A percentile compares a stretch with the other conserved stretches of the same genome.
phyloP scores from a whole-genome alignment of 2,113 vertebrate genomes.

The Panurus biarmicus region DNA sequence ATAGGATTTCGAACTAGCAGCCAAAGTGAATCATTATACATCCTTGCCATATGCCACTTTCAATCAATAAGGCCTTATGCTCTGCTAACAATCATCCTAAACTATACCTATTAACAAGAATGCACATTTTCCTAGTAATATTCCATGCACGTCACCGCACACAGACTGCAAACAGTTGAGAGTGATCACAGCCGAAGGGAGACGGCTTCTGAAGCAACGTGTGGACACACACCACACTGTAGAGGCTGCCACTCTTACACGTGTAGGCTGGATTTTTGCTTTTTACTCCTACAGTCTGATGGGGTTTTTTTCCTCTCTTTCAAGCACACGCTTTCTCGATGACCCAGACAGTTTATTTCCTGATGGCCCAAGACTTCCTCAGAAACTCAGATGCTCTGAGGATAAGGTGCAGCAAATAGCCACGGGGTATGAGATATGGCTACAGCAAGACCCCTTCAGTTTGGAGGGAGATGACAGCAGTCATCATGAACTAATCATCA shows the following conservation, averaged over 20 bases:
- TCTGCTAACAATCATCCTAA: conserved; percentile 64
- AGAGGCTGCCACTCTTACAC: conserved; percentile 40
- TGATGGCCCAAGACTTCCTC: neutral
- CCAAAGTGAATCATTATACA: conserved; percentile 63
- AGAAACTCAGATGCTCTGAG: neutral
- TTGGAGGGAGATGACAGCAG: neutral
- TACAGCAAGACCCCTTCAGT: neutral
- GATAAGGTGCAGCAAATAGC: neutral
- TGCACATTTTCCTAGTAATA: conserved; percentile 44
- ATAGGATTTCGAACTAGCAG: conserved; percentile 56
- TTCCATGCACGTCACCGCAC: neutral
- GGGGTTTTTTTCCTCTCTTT: neutral
- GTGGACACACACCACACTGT: conserved; percentile 26
- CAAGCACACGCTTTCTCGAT: neutral
- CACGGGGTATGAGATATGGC: neutral
- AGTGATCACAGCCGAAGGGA: neutral
- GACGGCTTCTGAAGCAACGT: conserved; percentile 3
- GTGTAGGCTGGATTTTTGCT: conserved; percentile 26
- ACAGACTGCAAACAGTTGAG: conserved; percentile 34
- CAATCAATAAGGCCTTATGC: conserved; percentile 66
- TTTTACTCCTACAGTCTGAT: neutral
- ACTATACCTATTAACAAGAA: conserved; percentile 61
- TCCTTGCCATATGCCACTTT: conserved; percentile 65
- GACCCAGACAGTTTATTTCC: neutral
- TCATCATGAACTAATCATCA: neutral